These are phyloP conservation scores for Hyposmocoma kahamanoa DNA, from an alignment of 1,140 invertebrate genomes.

Conservation along the genomic window DNA sequence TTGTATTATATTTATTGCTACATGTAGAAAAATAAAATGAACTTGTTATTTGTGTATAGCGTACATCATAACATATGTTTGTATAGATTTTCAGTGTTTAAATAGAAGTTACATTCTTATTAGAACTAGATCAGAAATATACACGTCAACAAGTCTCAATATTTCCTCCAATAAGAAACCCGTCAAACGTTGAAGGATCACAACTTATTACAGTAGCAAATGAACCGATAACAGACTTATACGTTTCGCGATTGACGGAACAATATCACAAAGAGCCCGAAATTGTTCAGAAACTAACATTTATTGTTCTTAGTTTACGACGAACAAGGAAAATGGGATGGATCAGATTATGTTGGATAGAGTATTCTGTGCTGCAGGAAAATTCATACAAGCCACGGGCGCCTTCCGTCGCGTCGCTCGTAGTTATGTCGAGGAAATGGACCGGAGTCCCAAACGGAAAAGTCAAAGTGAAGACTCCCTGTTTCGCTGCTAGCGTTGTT, in stretches of 20 bases:
- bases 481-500: constrained; percentile 21
- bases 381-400: constrained; percentile 42
- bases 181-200: constrained; percentile 38
- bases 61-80: not conserved
- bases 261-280: constrained; percentile 25
- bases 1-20: not conserved
- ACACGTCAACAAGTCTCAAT: constrained; percentile 18
- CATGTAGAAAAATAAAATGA: not conserved
- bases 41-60: not conserved
- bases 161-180: constrained; percentile 38
- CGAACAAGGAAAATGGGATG: constrained; percentile 3
- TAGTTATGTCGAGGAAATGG: constrained; percentile 47
- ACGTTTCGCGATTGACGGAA: constrained; percentile 25
- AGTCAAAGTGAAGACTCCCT: constrained; percentile 21
- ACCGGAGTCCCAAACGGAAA: constrained; percentile 33
- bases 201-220: constrained; percentile 49
- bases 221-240: constrained; percentile 41
- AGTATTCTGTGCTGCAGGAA: constrained; percentile 17
- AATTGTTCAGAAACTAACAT: not conserved
- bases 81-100: not conserved
- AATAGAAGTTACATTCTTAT: not conserved
- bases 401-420: constrained; percentile 30
- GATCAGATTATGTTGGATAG: constrained; percentile 23
- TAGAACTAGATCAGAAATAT: constrained; percentile 4
- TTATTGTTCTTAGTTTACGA: not conserved